Evolutionary conservation across 2,113 vertebrate genomes (phyloP).

Genomic region (Coracopsis vasa): DNA sequence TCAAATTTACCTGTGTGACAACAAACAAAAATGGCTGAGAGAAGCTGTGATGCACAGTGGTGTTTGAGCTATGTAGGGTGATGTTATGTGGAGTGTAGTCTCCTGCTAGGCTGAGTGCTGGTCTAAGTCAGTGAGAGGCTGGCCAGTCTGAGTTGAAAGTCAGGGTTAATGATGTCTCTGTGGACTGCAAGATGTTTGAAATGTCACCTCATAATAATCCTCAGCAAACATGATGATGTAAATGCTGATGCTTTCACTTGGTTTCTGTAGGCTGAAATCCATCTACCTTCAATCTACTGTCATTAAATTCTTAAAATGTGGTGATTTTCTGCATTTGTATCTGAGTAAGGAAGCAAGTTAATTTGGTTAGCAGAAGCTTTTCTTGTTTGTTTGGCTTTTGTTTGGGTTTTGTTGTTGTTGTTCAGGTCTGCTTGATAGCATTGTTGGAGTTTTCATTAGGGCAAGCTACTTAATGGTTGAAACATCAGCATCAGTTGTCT

Average conservation of each 20-base stretch:
- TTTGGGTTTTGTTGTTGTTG: not conserved
- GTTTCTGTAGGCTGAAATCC: not conserved
- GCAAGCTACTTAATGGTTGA: not conserved
- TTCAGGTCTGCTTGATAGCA: not conserved
- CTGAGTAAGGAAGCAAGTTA: not conserved
- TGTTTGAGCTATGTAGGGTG: not conserved
- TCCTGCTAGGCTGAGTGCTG: not conserved
- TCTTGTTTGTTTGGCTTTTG: no score
- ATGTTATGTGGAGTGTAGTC: fast-evolving
- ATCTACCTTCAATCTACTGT: not conserved
- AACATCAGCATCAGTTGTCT: not conserved
- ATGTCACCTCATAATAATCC: fast-evolving
- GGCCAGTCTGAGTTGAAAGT: not conserved
- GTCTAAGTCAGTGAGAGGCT: fast-evolving
- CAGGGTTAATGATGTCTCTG: not conserved
- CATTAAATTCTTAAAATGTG: not conserved
- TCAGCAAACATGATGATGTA: not conserved
- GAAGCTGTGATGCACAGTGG: not conserved
- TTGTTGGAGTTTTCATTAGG: not conserved
- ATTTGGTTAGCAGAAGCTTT: not conserved
- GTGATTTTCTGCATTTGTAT: not conserved
- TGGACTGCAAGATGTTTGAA: not conserved
- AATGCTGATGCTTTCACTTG: not conserved
- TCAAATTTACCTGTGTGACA: not conserved
- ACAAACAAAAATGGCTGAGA: not conserved